Evolutionary conservation across 2,888 invertebrate genomes (phyloP).

Genomic region (Plagodis pulveraria): DNA sequence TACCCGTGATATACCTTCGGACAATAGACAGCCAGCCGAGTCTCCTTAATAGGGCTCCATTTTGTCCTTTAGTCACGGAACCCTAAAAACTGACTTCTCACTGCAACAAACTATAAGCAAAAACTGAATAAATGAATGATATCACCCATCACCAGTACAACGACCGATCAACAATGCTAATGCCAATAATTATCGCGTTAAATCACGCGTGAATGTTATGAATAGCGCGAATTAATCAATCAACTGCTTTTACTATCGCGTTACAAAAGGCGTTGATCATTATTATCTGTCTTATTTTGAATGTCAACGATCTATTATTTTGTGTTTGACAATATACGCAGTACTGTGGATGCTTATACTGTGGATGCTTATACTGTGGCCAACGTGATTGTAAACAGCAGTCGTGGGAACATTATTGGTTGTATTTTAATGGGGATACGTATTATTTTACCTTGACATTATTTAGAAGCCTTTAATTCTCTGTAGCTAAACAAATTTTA

Average conservation of each 20-base stretch:
- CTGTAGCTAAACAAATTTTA: neutral
- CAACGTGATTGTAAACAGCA: neutral
- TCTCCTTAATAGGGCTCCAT: too few species aligned
- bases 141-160: slow-evolving; percentile 26
- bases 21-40: too few species aligned
- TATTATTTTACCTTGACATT: neutral
- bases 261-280: slow-evolving; percentile 2
- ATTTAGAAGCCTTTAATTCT: neutral
- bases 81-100: too few species aligned
- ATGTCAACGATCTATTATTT: slow-evolving; percentile 19
- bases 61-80: too few species aligned
- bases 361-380: too few species aligned
- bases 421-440: neutral
- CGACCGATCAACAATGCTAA: slow-evolving; percentile 33
- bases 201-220: slow-evolving; percentile 33
- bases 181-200: slow-evolving; percentile 27
- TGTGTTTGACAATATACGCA: neutral
- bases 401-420: neutral
- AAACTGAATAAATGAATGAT: slow-evolving; percentile 13
- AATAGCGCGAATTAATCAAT: slow-evolving; percentile 25
- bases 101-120: neutral
- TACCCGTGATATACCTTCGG: too few species aligned
- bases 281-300: slow-evolving; percentile 15
- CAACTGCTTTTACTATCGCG: slow-evolving; percentile 24
- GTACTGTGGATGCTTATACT: neutral